Conservation (phyloP, 2,797 vertebrate genomes). For the Characodon lateralis region DNA sequence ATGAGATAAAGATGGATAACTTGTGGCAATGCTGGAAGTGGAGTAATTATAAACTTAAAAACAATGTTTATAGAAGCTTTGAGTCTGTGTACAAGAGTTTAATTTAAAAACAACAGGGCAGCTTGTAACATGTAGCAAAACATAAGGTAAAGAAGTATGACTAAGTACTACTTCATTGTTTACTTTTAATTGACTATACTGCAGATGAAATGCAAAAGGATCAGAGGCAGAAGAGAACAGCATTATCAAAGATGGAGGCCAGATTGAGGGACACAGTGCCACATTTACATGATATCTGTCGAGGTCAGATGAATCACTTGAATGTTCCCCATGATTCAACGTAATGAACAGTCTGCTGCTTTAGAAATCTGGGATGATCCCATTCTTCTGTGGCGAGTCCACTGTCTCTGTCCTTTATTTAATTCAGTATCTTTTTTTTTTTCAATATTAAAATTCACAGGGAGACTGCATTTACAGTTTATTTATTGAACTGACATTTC, state of each 20-base stretch:
- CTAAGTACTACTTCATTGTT: constrained; percentile 2
- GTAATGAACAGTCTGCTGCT: constrained; percentile 29
- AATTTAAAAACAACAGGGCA: not conserved
- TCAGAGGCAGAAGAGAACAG: constrained; percentile 15
- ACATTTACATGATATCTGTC: constrained; percentile 32
- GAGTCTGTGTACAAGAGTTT: not conserved
- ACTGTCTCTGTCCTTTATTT: constrained; percentile 6
- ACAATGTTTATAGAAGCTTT: not conserved
- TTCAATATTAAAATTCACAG: constrained; percentile 26
- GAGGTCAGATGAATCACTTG: constrained; percentile 46
- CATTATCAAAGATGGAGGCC: constrained; percentile 28
- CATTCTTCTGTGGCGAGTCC: constrained; percentile 15
- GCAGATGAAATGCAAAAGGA: not conserved
- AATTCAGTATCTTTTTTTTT: not conserved
- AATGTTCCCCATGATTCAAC: constrained; percentile 32
- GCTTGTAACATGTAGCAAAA: not conserved
- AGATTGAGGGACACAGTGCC: constrained; percentile 32
- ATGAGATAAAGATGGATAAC: constrained; percentile 29
- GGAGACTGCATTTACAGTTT: constrained; percentile 26
- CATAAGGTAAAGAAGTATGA: not conserved
- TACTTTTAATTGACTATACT: constrained; percentile 2
- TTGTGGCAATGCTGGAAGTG: constrained; percentile 12
- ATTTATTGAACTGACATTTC: constrained; percentile 35
- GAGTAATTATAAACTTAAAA: constrained; percentile 19
- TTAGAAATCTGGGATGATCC: constrained; percentile 6